phyloP scores from a whole-genome alignment of 2,113 vertebrate genomes.

The chimpanzee (Pan troglodytes) region NHGRI_mPanTro3-v2.1_pri NC_072402.2:62257001-62257500 shows the following conservation, averaged over 20 bases:
- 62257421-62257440: neutral
- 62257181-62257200: neutral
- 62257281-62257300: neutral
- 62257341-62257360: neutral
- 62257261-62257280: neutral
- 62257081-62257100: neutral
- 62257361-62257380: neutral
- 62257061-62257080: neutral
- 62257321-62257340: neutral
- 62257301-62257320: neutral
- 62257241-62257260: neutral
- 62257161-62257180: neutral
- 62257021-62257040: neutral
- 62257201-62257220: neutral
- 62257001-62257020: neutral
- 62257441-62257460: fast-evolving
- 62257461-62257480: neutral
- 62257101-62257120: neutral
- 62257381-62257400: neutral
- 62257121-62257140: neutral
- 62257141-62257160: neutral
- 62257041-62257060: neutral
- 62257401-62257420: neutral
- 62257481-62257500: neutral
- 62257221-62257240: neutral